phyloP scores from a whole-genome alignment of 2,113 vertebrate genomes.

The Beaufortia kweichowensis region DNA sequence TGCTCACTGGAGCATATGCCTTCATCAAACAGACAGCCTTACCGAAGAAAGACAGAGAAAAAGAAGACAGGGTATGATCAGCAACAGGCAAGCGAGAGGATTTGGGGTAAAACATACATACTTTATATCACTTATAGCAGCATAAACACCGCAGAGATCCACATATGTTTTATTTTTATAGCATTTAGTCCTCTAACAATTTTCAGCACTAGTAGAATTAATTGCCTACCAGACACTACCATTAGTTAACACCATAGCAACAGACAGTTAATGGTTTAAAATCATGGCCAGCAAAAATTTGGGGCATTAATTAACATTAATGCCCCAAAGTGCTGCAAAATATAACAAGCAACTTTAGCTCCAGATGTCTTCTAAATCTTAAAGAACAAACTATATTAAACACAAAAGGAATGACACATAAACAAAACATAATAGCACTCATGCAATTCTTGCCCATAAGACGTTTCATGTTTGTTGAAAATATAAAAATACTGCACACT shows the following conservation, averaged over 20 bases:
- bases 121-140: background rate
- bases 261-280: constrained; percentile 18
- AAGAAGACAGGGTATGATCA: no score
- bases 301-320: background rate
- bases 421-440: background rate
- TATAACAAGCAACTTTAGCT: constrained; percentile 24
- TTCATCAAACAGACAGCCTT: constrained; percentile 56
- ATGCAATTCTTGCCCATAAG: background rate
- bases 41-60: background rate
- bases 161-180: background rate
- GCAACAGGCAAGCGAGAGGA: background rate
- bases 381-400: background rate
- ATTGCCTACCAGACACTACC: constrained; percentile 13
- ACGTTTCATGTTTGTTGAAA: background rate
- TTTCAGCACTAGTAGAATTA: background rate
- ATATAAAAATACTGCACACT: background rate
- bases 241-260: constrained; percentile 34
- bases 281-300: constrained; percentile 3
- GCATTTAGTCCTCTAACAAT: background rate
- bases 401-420: background rate
- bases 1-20: constrained; percentile 42
- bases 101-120: background rate
- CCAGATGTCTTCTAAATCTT: background rate
- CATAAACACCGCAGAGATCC: background rate
- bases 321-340: background rate